Base-by-base conservation (phyloP, 2,797 vertebrate species). In the Danio kyathit region DNA sequence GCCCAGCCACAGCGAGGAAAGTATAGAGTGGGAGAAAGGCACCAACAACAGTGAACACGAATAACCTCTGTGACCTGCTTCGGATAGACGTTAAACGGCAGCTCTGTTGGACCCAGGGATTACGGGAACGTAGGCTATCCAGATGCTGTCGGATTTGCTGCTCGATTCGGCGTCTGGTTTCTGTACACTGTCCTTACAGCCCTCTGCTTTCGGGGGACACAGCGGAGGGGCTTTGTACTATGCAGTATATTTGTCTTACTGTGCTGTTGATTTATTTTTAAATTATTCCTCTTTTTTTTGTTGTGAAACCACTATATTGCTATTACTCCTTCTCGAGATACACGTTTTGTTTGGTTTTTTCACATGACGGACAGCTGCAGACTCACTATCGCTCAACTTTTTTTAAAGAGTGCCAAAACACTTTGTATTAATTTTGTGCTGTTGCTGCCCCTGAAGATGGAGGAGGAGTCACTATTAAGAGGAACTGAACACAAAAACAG, bases 41-140 rank as follows among this genome's bases (percentile, higher is more conserved):
- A 96, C 96, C 90, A 97, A 98, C 91, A 97, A 96, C 93, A 97
- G 97, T 90, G 97, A 96, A 94, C 97, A 96, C 7, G 97, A 99
- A 94, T 98, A 96, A 90, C 84, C 52, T 51, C 43, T 60, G 56
- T 60, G 56, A n/a, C 40, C 52, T 5, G 2, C 17, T 16, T 1
- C n/a, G 5, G 17, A 84, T 38, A 74, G 74, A 74, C n/a, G n/a
- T 67, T 46, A 82, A 69, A 61, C 7, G 16, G 5, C 6, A 2
- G 56, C 76, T 67, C 54, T 59, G 56, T 43, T 57, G 61, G 76
- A 79, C 81, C 81, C 44, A 48, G 63, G 40, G 70, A 61, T 70
- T 61, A 71, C 29, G 9, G 56, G 56, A 79, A 29, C 6, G 29
- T 7, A 29, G 29, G 29, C 49, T 29, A 3, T 56, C 44, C n/a